These are phyloP conservation scores for Sebastes nivosus DNA, from an alignment of 2,797 vertebrate genomes.

Conservation along the genomic window DNA sequence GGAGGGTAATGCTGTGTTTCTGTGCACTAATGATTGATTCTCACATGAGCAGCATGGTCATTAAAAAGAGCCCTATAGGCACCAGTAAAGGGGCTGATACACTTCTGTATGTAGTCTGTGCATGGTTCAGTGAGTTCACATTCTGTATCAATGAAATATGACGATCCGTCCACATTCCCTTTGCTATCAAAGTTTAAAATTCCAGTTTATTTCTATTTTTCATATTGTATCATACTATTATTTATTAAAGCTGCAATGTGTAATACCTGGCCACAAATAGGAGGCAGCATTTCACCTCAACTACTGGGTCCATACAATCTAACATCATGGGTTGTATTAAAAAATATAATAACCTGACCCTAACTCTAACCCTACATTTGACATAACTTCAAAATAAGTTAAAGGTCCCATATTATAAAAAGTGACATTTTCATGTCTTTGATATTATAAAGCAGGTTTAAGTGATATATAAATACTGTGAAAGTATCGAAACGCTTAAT, in stretches of 20 bases:
- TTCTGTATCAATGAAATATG: not conserved
- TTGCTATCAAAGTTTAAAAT: not conserved
- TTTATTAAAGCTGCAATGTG: not conserved
- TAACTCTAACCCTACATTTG: not conserved
- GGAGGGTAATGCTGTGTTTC: not conserved
- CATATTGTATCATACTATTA: not conserved
- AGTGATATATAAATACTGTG: too few species aligned
- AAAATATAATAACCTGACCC: too few species aligned
- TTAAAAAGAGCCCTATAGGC: slow-evolving; percentile 36
- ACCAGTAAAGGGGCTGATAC: not conserved
- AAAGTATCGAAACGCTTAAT: too few species aligned
- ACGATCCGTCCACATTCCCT: not conserved
- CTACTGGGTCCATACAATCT: too few species aligned
- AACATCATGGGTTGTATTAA: too few species aligned
- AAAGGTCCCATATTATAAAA: too few species aligned
- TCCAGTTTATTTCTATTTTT: not conserved
- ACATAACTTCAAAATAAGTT: too few species aligned
- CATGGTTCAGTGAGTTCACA: not conserved
- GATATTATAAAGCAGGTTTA: too few species aligned
- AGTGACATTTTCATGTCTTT: too few species aligned
- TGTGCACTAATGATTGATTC: slow-evolving; percentile 28
- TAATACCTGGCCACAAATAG: not conserved
- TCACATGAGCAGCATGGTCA: slow-evolving; percentile 7
- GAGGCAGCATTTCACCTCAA: too few species aligned
- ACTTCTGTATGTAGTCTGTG: not conserved